A percentile compares a stretch with the other conserved stretches of the same genome.
phyloP scores from a whole-genome alignment of 2,888 invertebrate species.

The Strigamia maritima region DNA sequence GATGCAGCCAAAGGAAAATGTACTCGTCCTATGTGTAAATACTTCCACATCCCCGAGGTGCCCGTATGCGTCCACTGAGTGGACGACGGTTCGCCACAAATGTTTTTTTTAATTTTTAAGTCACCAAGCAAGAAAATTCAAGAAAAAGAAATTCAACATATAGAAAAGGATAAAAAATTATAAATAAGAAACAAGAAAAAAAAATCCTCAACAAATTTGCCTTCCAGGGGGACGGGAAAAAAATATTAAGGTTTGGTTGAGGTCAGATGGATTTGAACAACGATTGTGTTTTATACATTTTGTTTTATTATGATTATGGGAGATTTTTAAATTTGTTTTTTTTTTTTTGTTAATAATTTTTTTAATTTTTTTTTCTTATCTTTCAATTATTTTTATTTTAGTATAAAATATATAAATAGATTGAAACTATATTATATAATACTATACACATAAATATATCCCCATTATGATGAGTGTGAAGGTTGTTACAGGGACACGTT shows the following conservation, averaged over 20 bases:
- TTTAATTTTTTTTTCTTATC: constrained; percentile 15
- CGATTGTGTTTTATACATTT: constrained; percentile 8
- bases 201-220: constrained; percentile 33
- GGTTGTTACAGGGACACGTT: constrained; percentile 31
- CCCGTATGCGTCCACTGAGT: constrained; percentile 39
- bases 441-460: constrained; percentile 32
- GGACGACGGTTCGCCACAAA: constrained; percentile 26
- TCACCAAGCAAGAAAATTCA: constrained; percentile 17
- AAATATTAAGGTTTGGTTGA: not conserved
- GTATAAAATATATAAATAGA: constrained; percentile 31
- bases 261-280: constrained; percentile 22
- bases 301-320: constrained; percentile 18
- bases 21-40: constrained; percentile 90
- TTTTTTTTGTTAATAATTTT: constrained; percentile 19
- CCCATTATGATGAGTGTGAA: constrained; percentile 29
- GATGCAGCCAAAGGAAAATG: constrained; percentile 93
- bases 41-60: constrained; percentile 87
- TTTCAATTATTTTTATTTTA: constrained; percentile 17
- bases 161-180: constrained; percentile 8
- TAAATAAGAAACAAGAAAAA: not conserved
- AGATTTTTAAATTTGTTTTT: constrained; percentile 16
- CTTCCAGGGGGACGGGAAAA: constrained; percentile 19
- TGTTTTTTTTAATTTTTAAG: constrained; percentile 23
- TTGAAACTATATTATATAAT: constrained; percentile 34
- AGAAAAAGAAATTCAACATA: not conserved